phyloP scores from a whole-genome alignment of 1,140 invertebrate genomes.

The Pomacea maculata region DNA sequence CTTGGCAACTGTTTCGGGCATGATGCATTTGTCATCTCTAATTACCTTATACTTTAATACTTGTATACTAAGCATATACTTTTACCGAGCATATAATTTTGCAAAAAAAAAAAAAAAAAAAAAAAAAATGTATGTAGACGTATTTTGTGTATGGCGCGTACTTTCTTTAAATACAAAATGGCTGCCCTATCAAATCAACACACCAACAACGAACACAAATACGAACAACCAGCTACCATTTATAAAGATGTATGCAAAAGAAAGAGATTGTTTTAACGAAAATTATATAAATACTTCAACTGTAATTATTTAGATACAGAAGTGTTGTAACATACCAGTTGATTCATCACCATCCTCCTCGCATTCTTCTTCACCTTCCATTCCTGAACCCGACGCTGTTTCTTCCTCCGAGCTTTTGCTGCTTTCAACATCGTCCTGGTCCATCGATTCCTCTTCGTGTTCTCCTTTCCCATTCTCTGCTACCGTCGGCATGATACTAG shows the following conservation, averaged over 20 bases:
- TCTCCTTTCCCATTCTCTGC: constrained; percentile 33
- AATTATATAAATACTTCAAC: neutral
- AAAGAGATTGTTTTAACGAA: neutral
- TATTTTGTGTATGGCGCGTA: neutral
- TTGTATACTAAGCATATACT: no score
- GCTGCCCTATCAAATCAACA: no score
- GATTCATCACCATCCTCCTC: constrained; percentile 26
- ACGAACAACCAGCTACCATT: no score
- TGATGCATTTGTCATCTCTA: no score
- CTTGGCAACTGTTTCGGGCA: no score
- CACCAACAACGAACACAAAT: no score
- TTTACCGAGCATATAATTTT: no score
- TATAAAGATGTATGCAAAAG: no score
- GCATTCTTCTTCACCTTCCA: constrained; percentile 63
- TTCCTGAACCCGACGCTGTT: constrained; percentile 61
- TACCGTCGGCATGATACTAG: constrained; percentile 11
- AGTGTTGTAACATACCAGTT: neutral
- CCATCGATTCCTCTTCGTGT: constrained; percentile 67
- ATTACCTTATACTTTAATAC: no score
- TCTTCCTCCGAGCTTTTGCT: constrained; percentile 66
- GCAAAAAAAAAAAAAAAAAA: fast-evolving
- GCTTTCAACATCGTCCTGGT: constrained; percentile 67
- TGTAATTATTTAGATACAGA: no score
- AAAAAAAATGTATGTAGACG: neutral
- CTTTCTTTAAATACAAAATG: no score